These are phyloP conservation scores for Tamias sibiricus DNA, from an alignment of 2,113 vertebrate genomes.

Conservation along the genomic window DNA sequence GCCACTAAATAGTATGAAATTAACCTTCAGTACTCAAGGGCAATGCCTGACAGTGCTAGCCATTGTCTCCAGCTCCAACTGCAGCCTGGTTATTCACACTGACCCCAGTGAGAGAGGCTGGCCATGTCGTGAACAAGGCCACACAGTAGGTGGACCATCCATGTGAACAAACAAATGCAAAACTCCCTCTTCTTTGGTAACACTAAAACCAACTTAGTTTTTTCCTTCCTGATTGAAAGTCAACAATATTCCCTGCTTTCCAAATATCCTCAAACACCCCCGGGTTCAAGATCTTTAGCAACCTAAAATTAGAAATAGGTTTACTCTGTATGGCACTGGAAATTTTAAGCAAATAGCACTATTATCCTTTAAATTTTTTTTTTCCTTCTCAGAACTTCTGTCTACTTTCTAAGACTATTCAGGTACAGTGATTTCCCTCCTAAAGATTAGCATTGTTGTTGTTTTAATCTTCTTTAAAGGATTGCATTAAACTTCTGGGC, in stretches of 20 bases:
- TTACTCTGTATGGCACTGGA: background rate
- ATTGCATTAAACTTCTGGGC: slow-evolving; percentile 5
- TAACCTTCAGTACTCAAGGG: slow-evolving; percentile 33
- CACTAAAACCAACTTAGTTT: slow-evolving; percentile 48
- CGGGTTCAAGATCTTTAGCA: slow-evolving; percentile 42
- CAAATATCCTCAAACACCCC: slow-evolving; percentile 38
- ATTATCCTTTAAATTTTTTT: background rate
- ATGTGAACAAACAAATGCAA: slow-evolving; percentile 61
- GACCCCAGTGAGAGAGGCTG: background rate
- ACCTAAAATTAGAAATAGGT: slow-evolving; percentile 53
- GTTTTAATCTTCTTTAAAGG: slow-evolving; percentile 49
- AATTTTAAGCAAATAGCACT: slow-evolving; percentile 29
- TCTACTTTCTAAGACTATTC: background rate
- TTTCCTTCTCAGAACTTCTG: background rate
- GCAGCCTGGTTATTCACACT: background rate
- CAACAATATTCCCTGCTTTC: slow-evolving; percentile 61
- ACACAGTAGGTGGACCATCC: slow-evolving; percentile 1
- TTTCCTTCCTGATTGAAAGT: slow-evolving; percentile 35
- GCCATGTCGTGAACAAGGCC: background rate
- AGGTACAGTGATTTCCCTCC: background rate
- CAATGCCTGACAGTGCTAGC: slow-evolving; percentile 11
- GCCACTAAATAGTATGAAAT: slow-evolving; percentile 62
- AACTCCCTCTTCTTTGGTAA: slow-evolving; percentile 58
- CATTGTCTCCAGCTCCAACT: slow-evolving; percentile 30
- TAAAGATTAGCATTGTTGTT: background rate